Evolutionary conservation across 2,888 invertebrate species (phyloP), one percentile per base, ranked within the genome.

Genomic region (Charanyca ferruginea): DNA sequence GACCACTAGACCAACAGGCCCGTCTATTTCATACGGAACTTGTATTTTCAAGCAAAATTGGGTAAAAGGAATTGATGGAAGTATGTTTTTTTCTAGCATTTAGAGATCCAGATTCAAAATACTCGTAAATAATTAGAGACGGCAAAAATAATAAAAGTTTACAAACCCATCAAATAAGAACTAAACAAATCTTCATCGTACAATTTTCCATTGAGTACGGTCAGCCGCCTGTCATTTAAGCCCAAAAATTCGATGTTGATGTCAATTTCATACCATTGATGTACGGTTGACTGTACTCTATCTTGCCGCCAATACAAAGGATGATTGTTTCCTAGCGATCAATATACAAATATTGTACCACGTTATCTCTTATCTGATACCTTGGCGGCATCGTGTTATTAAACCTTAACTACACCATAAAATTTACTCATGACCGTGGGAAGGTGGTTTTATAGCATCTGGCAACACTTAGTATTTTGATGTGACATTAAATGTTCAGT

Each of bases 281-380:
- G 16, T 16, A 9, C 38, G 4, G 16, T 38, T 38, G 38, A 5
- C 16, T 38, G 38, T 16, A 38, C 16, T 16, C 16, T 38, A 77
- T 74, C 54, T 61, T 51, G 18, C 74, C 74, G 70, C 72, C 73
- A 60, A 62, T 71, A 82, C 81, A 84, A 79, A 83, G 83, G 69
- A 68, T 72, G 76, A 87, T 88, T 90, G 90, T 90, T 85, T 84
- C 80, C 62, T 76, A 83, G 86, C 83, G 85, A 89, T 90, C 91
- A 89, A 90, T 90, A 87, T 80, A 80, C 86, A 86, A 90, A 90
- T 84, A 87, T 89, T 89, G 83, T 81, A 66, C 38, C 41, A 44
- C 52, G 69, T 84, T 89, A 90, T 90, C 89, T 72, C 64, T 63
- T 67, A 78, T 81, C 81, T 22, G 72, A 66, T 77, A 80, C 81